Base-by-base conservation (phyloP, 2,113 vertebrate species). In the Cyanocitta stelleri region DNA sequence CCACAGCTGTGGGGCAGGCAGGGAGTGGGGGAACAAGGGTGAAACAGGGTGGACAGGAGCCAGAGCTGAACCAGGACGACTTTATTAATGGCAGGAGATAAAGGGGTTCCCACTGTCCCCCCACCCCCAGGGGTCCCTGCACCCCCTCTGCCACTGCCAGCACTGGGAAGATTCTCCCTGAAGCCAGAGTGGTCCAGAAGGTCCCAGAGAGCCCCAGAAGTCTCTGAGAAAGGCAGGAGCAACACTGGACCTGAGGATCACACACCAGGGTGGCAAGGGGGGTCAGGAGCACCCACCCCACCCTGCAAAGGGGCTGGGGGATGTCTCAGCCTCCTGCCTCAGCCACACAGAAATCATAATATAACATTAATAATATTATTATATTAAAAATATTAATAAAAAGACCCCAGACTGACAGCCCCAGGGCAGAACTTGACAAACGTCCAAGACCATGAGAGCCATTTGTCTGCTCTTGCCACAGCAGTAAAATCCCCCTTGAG, bases 191-290 rank as follows among this genome's bases (percentile, higher is more conserved):
- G 54, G 23, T 29, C 19, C 35, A 24, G 52, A 67, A 71, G 19
- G 46, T 82, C 61, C 7, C 0, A 1, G 18, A 33, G 41, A 23
- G 23, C 7, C 17, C 22, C 1, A 0, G 4, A 39, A n/a, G 32
- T 56, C 43, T 56, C 48, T 1, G 0, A 33, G 48, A 3, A 4
- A 43, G 23, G 44, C 72, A 16, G 44, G 41, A 88, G 37, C 37
- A 37, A 39, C 11, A 9, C 27, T 9, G 1, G 35, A 58, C 4
- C 39, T 74, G 9, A 2, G 24, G 27, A 44, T 56, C 33, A 51
- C 72, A 17, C 9, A 11, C 9, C 0, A 0, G 30, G 10, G 8
- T 39, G 61, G 22, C 58, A 56, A 30, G 18, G 3, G 4, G 52
- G 20, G 10, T 12, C n/a, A 30, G 72, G 41, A 46, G 54, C 54